Base-by-base conservation (phyloP, 2,797 vertebrate species). In the Microchirus variegatus region DNA sequence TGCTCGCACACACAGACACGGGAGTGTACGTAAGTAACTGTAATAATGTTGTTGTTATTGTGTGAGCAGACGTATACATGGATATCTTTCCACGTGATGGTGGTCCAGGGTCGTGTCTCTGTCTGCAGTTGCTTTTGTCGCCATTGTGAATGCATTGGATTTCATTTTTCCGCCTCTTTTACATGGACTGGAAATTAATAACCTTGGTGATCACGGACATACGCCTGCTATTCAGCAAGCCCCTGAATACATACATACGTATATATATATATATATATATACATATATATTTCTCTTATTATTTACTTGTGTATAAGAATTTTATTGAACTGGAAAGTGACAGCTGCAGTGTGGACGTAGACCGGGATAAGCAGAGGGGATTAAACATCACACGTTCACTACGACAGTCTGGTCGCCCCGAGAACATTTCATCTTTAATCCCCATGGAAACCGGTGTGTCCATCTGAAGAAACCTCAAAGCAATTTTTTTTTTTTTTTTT, bases 301-400 rank as follows among this genome's bases (percentile, higher is more conserved):
- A 22, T 15, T 12, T 14, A 1, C 22, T 12, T 8, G n/a, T 14
- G 1, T 19, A 9, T 43, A 10, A 5, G 11, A 1, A 16, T n/a
- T 13, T 52, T 9, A 9, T 46, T n/a, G n/a, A n/a, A n/a, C n/a
- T n/a, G n/a, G n/a, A n/a, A 35, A 44, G 14, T 41, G 54, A 57
- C 61, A 63, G 70, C 47, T 47, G 41, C 55, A 51, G 63, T 43
- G 9, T 9, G 31, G 19, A 37, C 31, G 12, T 12, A 12, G 67
- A 62, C 47, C 47, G 14, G 60, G 67, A 9, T 50, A 22, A 67
- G 41, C 44, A 46, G n/a, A 31, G 11, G 11, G 58, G 57, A 67
- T 77, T 67, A 60, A 64, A 59, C 56, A 44, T 67, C 38, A 53
- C 40, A 63, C 50, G 8, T 19, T 41, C 31, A 26, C 43, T 3